A percentile compares a stretch with the other conserved stretches of the same genome.
Evolutionary conservation across 2,888 invertebrate genomes (phyloP).

Genomic region (Mystacides longicornis): DNA sequence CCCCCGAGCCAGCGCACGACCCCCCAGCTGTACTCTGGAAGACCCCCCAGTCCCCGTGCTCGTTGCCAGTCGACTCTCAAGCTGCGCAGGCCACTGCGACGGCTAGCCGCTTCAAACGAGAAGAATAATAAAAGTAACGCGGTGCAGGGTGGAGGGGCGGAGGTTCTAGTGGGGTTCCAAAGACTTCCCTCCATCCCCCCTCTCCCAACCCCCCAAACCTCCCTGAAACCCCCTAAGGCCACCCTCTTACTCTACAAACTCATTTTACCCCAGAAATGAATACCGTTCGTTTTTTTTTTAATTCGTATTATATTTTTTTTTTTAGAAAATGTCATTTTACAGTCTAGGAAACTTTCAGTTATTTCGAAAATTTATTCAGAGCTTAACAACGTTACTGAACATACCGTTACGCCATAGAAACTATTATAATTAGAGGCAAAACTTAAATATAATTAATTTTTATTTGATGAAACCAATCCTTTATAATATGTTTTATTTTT

Average conservation of each 20-base stretch:
- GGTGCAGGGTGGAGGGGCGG: not conserved
- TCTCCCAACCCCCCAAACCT: too few relatives aligned
- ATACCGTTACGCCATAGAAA: too few relatives aligned
- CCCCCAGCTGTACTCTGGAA: not conserved
- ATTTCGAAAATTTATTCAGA: too few relatives aligned
- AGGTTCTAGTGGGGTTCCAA: not conserved
- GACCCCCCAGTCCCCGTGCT: not conserved
- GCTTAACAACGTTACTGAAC: too few relatives aligned
- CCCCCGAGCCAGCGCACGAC: too few relatives aligned
- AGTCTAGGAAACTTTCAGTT: too few relatives aligned
- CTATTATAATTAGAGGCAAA: too few relatives aligned
- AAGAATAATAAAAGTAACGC: not conserved
- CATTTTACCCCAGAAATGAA: not conserved
- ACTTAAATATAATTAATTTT: too few relatives aligned
- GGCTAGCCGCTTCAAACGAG: not conserved
- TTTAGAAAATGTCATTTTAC: not conserved
- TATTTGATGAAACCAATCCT: too few relatives aligned
- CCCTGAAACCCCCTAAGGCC: not conserved
- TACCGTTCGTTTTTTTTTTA: not conserved
- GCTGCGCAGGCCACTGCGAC: constrained; percentile 6
- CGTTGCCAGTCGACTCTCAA: not conserved
- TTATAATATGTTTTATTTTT: too few relatives aligned
- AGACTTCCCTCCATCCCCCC: not conserved
- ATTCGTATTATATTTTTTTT: not conserved
- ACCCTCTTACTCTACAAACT: not conserved